Conservation (phyloP, 2,888 invertebrate species). For the Dendrolimus pini region DNA sequence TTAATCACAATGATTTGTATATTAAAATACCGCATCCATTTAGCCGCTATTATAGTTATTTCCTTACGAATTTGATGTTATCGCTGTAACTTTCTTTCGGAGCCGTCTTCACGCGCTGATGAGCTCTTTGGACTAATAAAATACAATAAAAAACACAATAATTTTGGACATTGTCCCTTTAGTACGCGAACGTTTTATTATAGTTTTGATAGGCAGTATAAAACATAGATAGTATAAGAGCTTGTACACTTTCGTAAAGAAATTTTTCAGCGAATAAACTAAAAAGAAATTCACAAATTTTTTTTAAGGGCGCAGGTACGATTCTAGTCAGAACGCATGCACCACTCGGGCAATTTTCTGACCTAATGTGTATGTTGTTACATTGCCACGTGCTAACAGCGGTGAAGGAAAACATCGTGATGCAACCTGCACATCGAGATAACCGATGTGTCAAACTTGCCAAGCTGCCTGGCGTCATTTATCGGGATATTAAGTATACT, state of each 20-base stretch:
- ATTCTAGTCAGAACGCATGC: too few relatives aligned
- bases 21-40: slow-evolving; percentile 13
- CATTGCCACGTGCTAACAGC: too few relatives aligned
- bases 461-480: too few relatives aligned
- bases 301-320: too few relatives aligned
- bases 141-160: slow-evolving; percentile 12
- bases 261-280: not conserved
- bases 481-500: too few relatives aligned
- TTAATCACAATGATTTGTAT: not conserved
- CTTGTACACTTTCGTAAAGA: not conserved
- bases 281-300: too few relatives aligned
- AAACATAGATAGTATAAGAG: not conserved
- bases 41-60: slow-evolving; percentile 1
- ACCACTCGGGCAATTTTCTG: too few relatives aligned
- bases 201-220: not conserved
- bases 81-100: slow-evolving; percentile 27
- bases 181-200: slow-evolving; percentile 2
- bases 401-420: too few relatives aligned
- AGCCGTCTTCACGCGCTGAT: slow-evolving; percentile 32
- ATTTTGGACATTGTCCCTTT: slow-evolving; percentile 21
- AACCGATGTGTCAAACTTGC: too few relatives aligned
- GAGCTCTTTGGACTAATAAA: slow-evolving; percentile 32
- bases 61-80: slow-evolving; percentile 20
- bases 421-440: too few relatives aligned
- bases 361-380: too few relatives aligned